Percentiles rank a stretch among this genome's conserved stretches.
Evolutionary conservation across 2,888 invertebrate species (phyloP).

Genomic region (Galerucella nymphaeae): DNA sequence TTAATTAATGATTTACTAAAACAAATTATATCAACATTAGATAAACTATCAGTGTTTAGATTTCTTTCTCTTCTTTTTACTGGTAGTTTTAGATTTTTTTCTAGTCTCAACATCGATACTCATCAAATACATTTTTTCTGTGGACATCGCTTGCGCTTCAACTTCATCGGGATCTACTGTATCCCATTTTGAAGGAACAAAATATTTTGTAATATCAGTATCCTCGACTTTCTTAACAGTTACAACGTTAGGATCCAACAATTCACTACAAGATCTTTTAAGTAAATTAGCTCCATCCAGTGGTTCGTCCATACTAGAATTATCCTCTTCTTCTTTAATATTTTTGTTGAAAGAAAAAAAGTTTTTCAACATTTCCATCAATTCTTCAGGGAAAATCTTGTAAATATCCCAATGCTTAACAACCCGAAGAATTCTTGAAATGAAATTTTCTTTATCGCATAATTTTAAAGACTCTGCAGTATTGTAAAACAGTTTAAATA

Average conservation of each 20-base stretch:
- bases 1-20: no score
- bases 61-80: slow-evolving; percentile 32
- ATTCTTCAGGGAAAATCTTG: slow-evolving; percentile 70
- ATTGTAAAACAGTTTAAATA: slow-evolving; percentile 79
- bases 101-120: slow-evolving; percentile 52
- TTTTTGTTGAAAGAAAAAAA: slow-evolving; percentile 19
- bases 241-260: slow-evolving; percentile 47
- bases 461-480: slow-evolving; percentile 77
- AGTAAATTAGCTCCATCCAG: slow-evolving; percentile 60
- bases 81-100: slow-evolving; percentile 4
- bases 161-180: slow-evolving; percentile 86
- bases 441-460: slow-evolving; percentile 91
- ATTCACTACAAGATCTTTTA: slow-evolving; percentile 54
- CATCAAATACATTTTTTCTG: slow-evolving; percentile 84
- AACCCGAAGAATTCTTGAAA: slow-evolving; percentile 84
- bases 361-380: slow-evolving; percentile 30
- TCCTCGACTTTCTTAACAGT: slow-evolving; percentile 34
- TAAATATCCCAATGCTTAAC: slow-evolving; percentile 96
- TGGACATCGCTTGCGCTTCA: slow-evolving; percentile 83
- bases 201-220: slow-evolving; percentile 62
- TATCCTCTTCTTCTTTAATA: slow-evolving; percentile 55
- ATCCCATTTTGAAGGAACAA: slow-evolving; percentile 96
- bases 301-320: slow-evolving; percentile 61
- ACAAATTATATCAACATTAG: no score
- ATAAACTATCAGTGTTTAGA: slow-evolving; percentile 7